Base-by-base conservation (phyloP, 2,113 vertebrate species). In the Petrocephalus microphthalmus region DNA sequence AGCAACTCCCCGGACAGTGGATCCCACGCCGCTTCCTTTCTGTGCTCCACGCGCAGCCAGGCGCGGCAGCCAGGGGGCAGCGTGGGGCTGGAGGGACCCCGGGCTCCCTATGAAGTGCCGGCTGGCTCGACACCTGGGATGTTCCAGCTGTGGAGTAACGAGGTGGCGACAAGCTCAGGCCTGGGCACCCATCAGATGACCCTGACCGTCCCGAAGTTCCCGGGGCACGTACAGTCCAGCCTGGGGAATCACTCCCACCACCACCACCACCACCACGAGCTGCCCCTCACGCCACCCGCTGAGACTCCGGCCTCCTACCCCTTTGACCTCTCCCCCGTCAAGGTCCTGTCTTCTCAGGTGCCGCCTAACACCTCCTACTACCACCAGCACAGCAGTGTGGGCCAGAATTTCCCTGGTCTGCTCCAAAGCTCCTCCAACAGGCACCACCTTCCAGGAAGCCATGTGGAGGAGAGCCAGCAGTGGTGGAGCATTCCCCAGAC, bases 111-210 rank as follows among this genome's bases (percentile, higher is more conserved):
- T 60, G 96, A 96, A 25, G 90, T 94, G 51, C 89, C 94, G 0
- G 94, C 95, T 88, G 95, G 94, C 82, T 94, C 95, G 86, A 90
- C 95, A 0, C 93, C 95, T 5, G 95, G 95, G 45, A 97, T 97
- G 96, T 96, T 97, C 91, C 96, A 96, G 91, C 92, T 97, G 29
- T 97, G 96, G 96, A 95, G 95, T 94, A 96, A 96, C 0, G 96
- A 97, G 1, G 92, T 95, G 89, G 53, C 95, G 0, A 92, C 95
- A 7, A 95, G 93, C 89, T 86, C 96, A 0, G 93, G 93, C 82
- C 93, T 96, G 57, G 93, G 93, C 71, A 93, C 95, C 5, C 96
- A 96, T 89, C 93, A 96, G 92, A 94, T 96, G 95, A 93, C 96
- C 47, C 96, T 97, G 91, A 94, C 94, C 0, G 92, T 96, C 88